phyloP scores from a whole-genome alignment of 2,888 invertebrate species.

The Lucinisca nassula region DNA sequence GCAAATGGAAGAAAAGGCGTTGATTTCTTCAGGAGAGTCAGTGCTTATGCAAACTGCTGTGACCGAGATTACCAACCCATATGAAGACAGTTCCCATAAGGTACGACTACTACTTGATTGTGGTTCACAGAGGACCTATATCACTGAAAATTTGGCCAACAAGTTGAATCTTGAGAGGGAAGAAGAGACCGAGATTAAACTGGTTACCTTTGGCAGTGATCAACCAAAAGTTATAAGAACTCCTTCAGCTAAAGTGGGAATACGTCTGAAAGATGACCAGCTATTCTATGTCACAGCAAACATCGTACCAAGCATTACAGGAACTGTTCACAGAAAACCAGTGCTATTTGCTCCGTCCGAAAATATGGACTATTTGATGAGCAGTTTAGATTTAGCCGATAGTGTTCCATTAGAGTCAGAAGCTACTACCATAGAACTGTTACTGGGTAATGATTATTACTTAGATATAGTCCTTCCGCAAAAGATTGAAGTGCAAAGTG shows the following conservation, averaged over 20 bases:
- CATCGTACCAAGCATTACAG: slow-evolving; percentile 33
- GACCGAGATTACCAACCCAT: slow-evolving; percentile 20
- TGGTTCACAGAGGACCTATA: slow-evolving; percentile 38
- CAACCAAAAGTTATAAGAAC: neutral
- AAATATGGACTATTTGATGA: slow-evolving; percentile 6
- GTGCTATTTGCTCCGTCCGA: neutral
- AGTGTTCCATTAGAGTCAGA: neutral
- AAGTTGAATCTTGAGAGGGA: neutral
- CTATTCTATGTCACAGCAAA: slow-evolving; percentile 18
- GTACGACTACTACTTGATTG: slow-evolving; percentile 24
- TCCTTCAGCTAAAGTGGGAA: neutral
- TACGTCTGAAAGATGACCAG: slow-evolving; percentile 21
- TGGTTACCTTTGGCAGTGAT: slow-evolving; percentile 26
- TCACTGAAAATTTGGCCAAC: slow-evolving; percentile 9
- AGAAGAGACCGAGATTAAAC: neutral
- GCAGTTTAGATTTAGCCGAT: slow-evolving; percentile 27
- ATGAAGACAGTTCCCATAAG: neutral
- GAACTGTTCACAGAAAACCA: slow-evolving; percentile 35
- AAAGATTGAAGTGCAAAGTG: slow-evolving; percentile 6
- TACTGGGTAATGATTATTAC: slow-evolving; percentile 31
- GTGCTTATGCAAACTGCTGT: slow-evolving; percentile 31
- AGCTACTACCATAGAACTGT: slow-evolving; percentile 5
- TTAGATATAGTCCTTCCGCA: neutral
- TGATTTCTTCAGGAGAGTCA: slow-evolving; percentile 33
- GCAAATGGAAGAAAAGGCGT: slow-evolving; percentile 5